Percentiles rank a stretch among this genome's conserved stretches.
Conservation (phyloP, 2,797 vertebrate species). For the Artibeus lituratus region DNA sequence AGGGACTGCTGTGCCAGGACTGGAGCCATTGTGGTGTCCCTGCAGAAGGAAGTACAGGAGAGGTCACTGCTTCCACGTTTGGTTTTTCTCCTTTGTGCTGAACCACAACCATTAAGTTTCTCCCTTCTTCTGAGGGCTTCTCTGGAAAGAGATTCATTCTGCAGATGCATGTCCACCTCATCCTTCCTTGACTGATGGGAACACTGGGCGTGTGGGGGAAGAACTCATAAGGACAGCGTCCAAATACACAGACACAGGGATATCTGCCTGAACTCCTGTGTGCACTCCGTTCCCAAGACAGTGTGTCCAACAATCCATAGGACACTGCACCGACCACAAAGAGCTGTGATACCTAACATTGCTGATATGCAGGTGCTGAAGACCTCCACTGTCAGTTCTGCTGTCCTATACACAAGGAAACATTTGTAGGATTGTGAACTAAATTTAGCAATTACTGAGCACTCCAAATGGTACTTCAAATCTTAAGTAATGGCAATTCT, state of each 20-base stretch:
- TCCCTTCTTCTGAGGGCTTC: neutral
- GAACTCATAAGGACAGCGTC: neutral
- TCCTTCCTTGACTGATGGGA: neutral
- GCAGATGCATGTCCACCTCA: neutral
- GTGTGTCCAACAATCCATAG: neutral
- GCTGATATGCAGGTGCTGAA: neutral
- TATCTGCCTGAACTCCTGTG: neutral
- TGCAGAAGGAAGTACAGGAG: neutral
- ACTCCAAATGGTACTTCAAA: neutral
- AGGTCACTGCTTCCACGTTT: neutral
- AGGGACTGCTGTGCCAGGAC: neutral
- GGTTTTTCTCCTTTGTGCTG: neutral
- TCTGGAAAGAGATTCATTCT: neutral
- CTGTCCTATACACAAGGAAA: neutral
- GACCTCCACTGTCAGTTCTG: neutral
- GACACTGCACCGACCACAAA: accelerated
- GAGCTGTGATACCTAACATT: neutral
- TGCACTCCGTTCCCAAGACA: neutral
- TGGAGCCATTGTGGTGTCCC: neutral
- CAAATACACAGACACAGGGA: slow-evolving; percentile 5
- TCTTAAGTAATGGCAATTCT: neutral
- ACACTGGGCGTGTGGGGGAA: neutral
- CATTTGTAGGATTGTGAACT: neutral
- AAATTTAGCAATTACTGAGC: neutral
- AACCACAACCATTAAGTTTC: neutral